phyloP scores from a whole-genome alignment of 2,113 vertebrate species.

The Talpa occidentalis region DNA sequence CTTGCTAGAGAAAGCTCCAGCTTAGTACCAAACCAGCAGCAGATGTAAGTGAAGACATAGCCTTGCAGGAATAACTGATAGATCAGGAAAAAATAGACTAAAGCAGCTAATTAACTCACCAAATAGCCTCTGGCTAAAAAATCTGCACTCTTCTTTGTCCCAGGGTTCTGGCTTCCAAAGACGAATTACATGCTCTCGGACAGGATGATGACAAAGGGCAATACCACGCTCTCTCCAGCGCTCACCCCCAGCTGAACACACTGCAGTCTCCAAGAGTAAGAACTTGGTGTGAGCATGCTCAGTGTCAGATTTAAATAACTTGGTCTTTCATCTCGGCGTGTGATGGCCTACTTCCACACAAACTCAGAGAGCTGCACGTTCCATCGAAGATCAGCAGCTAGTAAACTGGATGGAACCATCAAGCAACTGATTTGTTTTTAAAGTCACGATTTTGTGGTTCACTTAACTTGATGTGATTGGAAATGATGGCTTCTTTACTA shows the following conservation, averaged over 20 bases:
- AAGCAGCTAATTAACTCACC: conserved; percentile 81
- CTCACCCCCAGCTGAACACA: conserved; percentile 68
- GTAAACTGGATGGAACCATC: conserved; percentile 49
- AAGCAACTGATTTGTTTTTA: conserved; percentile 61
- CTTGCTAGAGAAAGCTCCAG: conserved; percentile 20
- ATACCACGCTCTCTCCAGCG: conserved; percentile 66
- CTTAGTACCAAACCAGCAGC: background rate
- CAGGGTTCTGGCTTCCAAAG: conserved; percentile 58
- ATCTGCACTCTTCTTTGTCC: conserved; percentile 58
- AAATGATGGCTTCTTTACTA: conserved; percentile 70
- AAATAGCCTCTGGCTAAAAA: conserved; percentile 39
- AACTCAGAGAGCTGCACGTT: conserved; percentile 70
- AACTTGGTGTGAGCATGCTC: conserved; percentile 86
- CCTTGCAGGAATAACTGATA: conserved; percentile 41
- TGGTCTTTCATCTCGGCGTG: conserved; percentile 81
- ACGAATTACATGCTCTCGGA: conserved; percentile 69
- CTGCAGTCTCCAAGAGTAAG: conserved; percentile 74
- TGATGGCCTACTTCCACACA: conserved; percentile 86
- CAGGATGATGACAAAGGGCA: conserved; percentile 74
- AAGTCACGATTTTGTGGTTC: conserved; percentile 28
- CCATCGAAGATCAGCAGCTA: conserved; percentile 78
- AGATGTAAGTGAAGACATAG: conserved; percentile 35
- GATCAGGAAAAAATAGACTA: conserved; percentile 59
- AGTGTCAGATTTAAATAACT: conserved; percentile 81
- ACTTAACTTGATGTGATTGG: conserved; percentile 20